Conservation (phyloP, 1,140 invertebrate genomes). For the Nasonia vitripennis region DNA sequence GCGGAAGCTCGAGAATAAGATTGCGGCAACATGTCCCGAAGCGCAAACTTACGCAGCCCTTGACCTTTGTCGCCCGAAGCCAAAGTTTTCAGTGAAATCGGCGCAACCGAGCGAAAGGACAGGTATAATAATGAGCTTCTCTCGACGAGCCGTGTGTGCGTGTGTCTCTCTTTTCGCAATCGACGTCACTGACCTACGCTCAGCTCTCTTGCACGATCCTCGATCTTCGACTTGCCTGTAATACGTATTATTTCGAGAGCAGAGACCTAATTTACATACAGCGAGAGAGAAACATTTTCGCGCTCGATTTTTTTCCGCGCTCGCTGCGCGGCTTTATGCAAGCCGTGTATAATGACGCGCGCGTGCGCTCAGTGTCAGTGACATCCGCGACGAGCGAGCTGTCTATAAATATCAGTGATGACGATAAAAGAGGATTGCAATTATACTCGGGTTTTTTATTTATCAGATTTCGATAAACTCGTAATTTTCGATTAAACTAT, state of each 20-base stretch:
- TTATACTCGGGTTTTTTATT: neutral
- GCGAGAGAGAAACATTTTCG: neutral
- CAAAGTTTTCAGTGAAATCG: neutral
- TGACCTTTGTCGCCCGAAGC: constrained; percentile 13
- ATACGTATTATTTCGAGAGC: too few relatives aligned
- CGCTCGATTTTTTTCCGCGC: too few relatives aligned
- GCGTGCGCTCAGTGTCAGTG: neutral
- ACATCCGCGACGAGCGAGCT: neutral
- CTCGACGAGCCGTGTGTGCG: neutral
- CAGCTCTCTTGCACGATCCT: neutral
- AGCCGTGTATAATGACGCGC: neutral
- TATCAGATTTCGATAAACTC: neutral
- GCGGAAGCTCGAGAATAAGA: neutral
- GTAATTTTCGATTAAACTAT: too few relatives aligned
- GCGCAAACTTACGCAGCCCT: neutral
- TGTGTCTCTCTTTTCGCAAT: neutral
- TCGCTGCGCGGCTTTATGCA: neutral
- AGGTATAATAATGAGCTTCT: neutral
- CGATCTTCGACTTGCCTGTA: too few relatives aligned
- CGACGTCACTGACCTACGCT: constrained; percentile 20
- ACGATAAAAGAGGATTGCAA: neutral
- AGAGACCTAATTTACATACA: too few relatives aligned
- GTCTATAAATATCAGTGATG: neutral
- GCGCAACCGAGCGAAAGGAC: neutral
- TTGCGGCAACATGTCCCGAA: neutral